These are phyloP conservation scores for Dexiosoma caninum DNA, from an alignment of 2,888 invertebrate genomes.

Conservation along the genomic window DNA sequence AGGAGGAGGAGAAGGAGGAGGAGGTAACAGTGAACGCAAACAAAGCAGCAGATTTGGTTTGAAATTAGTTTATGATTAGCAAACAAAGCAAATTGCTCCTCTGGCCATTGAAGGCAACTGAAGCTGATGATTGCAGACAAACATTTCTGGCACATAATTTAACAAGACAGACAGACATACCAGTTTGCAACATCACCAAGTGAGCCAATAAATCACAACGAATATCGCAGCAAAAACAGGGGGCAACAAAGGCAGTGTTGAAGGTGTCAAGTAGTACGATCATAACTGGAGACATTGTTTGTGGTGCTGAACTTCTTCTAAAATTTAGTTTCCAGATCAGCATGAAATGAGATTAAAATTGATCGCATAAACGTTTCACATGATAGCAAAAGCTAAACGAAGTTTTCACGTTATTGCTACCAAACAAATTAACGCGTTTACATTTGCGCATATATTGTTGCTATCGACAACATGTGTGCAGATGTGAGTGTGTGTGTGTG, in stretches of 20 bases:
- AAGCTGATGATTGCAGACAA: slow-evolving; percentile 23
- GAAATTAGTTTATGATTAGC: slow-evolving; percentile 62
- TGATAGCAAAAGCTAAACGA: slow-evolving; percentile 48
- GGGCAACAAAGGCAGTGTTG: background rate
- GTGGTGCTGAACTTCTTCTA: slow-evolving; percentile 38
- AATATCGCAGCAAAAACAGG: too few relatives aligned
- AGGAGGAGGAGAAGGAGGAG: too few relatives aligned
- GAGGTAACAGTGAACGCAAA: background rate
- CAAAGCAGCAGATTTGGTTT: slow-evolving; percentile 28
- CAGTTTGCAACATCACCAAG: background rate
- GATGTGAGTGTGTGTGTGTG: too few relatives aligned
- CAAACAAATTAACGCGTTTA: slow-evolving; percentile 56
- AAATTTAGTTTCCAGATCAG: slow-evolving; percentile 71
- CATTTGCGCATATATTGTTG: slow-evolving; percentile 31
- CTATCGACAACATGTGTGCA: background rate
- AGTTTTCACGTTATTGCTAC: slow-evolving; percentile 65
- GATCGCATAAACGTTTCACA: slow-evolving; percentile 66
- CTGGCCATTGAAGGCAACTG: slow-evolving; percentile 7
- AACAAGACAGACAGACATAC: too few relatives aligned
- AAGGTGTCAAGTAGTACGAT: slow-evolving; percentile 43
- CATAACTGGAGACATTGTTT: slow-evolving; percentile 34
- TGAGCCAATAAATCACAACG: slow-evolving; percentile 28
- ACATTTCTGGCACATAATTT: background rate
- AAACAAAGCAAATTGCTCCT: slow-evolving; percentile 54
- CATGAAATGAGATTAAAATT: slow-evolving; percentile 77